Evolutionary conservation across 2,113 vertebrate genomes (phyloP).

Genomic region (Platanista minor): DNA sequence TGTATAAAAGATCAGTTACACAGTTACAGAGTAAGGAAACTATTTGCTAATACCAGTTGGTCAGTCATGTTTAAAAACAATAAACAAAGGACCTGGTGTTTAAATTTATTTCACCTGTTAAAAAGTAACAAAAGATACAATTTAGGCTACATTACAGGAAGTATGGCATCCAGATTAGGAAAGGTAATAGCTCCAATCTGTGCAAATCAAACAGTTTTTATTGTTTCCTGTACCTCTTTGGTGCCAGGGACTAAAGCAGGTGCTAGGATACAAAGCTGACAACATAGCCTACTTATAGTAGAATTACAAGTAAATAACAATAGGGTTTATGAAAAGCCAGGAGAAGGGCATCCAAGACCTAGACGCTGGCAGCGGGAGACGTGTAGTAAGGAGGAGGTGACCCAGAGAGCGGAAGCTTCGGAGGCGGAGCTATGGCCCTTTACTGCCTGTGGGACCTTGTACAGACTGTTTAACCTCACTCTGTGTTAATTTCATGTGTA

Average conservation of each 20-base stretch:
- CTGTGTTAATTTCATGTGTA: not conserved
- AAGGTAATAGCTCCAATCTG: not conserved
- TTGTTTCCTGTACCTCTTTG: not conserved
- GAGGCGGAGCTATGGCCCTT: not conserved
- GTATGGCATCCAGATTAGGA: not conserved
- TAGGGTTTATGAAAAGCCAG: not conserved
- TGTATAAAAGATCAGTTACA: not conserved
- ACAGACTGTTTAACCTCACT: not conserved
- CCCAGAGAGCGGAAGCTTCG: not conserved
- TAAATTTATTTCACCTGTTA: constrained; percentile 2
- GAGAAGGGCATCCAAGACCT: not conserved
- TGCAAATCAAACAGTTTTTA: not conserved
- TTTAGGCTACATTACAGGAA: not conserved
- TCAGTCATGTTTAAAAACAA: not conserved
- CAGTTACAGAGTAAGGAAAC: not conserved
- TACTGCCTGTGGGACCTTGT: not conserved
- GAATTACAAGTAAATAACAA: not conserved
- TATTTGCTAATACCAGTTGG: not conserved
- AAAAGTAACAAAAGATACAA: not conserved
- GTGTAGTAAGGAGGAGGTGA: not conserved
- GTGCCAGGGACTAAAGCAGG: not conserved
- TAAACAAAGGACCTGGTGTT: not conserved
- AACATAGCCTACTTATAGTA: not conserved
- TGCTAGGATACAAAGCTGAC: not conserved
- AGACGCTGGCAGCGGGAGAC: not conserved